phyloP scores from a whole-genome alignment of 2,797 vertebrate genomes.

The Crotalus adamanteus region DNA sequence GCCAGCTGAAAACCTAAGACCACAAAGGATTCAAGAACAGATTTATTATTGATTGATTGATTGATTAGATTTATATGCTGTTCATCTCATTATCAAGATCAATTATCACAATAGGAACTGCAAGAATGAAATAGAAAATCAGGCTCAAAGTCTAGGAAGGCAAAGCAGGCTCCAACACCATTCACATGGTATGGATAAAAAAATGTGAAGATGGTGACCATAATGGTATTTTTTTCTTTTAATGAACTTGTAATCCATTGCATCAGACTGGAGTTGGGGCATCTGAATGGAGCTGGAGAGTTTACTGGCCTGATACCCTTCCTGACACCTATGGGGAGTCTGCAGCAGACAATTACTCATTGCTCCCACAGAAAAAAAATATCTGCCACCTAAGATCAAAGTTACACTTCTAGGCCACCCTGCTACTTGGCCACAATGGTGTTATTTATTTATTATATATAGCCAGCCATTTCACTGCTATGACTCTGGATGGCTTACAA shows the following conservation, averaged over 20 bases:
- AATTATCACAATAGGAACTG: neutral
- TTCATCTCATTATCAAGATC: neutral
- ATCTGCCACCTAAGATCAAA: neutral
- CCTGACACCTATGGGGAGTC: neutral
- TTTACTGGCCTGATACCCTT: neutral
- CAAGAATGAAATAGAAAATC: neutral
- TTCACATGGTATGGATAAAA: neutral
- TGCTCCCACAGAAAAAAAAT: neutral
- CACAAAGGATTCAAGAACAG: neutral
- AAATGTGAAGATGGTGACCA: neutral
- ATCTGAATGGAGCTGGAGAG: neutral
- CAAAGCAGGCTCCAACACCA: neutral
- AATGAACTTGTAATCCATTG: neutral
- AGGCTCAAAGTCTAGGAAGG: neutral
- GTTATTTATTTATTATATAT: neutral
- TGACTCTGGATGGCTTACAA: neutral
- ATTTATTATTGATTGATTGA: neutral
- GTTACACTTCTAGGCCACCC: neutral
- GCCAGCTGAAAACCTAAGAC: neutral
- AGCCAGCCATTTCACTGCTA: neutral
- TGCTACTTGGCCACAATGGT: neutral
- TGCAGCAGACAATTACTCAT: neutral
- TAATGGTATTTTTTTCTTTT: neutral
- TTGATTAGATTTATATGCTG: neutral
- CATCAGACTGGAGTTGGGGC: neutral